Conservation (phyloP, 1,140 invertebrate genomes). For the Zaprionus nigranus region DNA sequence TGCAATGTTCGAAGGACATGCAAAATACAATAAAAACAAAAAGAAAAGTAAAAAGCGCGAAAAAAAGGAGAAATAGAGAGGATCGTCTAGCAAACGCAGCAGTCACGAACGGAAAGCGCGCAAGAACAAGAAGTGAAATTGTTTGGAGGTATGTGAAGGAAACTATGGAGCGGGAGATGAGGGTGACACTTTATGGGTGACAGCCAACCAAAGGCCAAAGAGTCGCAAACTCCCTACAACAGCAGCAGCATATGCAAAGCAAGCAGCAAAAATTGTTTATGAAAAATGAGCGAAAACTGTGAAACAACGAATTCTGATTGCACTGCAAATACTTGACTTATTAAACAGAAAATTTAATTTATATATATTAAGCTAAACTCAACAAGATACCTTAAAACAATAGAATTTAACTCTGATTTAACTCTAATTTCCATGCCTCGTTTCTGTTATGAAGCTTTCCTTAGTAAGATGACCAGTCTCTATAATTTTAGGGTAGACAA, state of each 20-base stretch:
- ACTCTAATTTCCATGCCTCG: not conserved
- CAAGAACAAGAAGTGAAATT: slow-evolving; percentile 43
- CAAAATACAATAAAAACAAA: slow-evolving; percentile 28
- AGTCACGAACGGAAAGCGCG: slow-evolving; percentile 51
- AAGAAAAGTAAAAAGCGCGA: slow-evolving; percentile 24
- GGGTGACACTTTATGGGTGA: slow-evolving; percentile 67
- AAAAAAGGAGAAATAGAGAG: slow-evolving; percentile 58
- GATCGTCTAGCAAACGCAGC: slow-evolving; percentile 60
- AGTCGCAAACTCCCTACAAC: slow-evolving; percentile 3
- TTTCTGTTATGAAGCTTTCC: not conserved
- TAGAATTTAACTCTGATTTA: no score
- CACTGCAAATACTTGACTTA: slow-evolving; percentile 28
- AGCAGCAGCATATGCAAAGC: slow-evolving; percentile 51
- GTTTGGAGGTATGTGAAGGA: slow-evolving; percentile 12
- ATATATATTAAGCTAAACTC: not conserved
- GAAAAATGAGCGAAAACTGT: slow-evolving; percentile 47
- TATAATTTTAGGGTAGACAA: slow-evolving; percentile 40
- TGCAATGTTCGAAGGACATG: not conserved
- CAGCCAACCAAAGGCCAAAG: slow-evolving; percentile 28
- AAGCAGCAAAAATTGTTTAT: slow-evolving; percentile 67
- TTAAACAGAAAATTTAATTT: not conserved
- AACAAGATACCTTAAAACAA: not conserved
- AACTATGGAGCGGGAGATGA: slow-evolving; percentile 17
- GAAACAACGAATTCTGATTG: slow-evolving; percentile 4
- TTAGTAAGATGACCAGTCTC: not conserved